Conservation (phyloP, 2,888 invertebrate genomes). For the Perizoma flavofasciatum region DNA sequence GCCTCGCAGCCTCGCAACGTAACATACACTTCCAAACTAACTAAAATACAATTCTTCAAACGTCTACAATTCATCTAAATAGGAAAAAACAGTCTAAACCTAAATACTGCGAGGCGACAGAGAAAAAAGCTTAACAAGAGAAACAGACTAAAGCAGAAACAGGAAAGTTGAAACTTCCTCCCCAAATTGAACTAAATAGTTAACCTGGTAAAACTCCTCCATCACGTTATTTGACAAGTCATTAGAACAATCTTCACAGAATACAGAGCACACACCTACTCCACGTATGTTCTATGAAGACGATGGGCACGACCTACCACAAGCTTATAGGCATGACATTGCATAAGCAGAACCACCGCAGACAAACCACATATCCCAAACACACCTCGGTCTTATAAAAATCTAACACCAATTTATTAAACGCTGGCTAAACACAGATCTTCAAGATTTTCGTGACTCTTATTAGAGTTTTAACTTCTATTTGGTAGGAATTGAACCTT, state of each 20-base stretch:
- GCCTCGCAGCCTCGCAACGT: conserved; percentile 61
- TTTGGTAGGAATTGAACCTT: neutral
- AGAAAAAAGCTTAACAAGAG: conserved; percentile 49
- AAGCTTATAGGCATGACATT: conserved; percentile 49
- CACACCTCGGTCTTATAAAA: conserved; percentile 69
- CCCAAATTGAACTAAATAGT: conserved; percentile 47
- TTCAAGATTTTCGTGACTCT: conserved; percentile 43
- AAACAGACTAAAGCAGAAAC: conserved; percentile 48
- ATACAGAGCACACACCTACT: conserved; percentile 7
- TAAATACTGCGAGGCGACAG: conserved; percentile 57
- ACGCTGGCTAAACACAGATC: conserved; percentile 56
- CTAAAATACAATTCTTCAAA: conserved; percentile 63
- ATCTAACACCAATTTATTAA: conserved; percentile 71
- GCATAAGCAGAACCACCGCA: conserved; percentile 55
- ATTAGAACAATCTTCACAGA: conserved; percentile 20
- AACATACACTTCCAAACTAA: conserved; percentile 63
- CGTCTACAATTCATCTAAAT: conserved; percentile 44
- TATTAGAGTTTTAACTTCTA: too few species aligned
- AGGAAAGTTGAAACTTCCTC: conserved; percentile 57
- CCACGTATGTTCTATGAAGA: conserved; percentile 11
- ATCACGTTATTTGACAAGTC: conserved; percentile 39
- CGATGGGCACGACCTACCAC: conserved; percentile 30
- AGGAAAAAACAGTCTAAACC: conserved; percentile 54
- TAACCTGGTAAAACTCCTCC: conserved; percentile 48
- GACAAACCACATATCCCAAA: conserved; percentile 79